Evolutionary conservation across 1,140 invertebrate species (phyloP).

Genomic region (Pseudachorutes palmiensis): DNA sequence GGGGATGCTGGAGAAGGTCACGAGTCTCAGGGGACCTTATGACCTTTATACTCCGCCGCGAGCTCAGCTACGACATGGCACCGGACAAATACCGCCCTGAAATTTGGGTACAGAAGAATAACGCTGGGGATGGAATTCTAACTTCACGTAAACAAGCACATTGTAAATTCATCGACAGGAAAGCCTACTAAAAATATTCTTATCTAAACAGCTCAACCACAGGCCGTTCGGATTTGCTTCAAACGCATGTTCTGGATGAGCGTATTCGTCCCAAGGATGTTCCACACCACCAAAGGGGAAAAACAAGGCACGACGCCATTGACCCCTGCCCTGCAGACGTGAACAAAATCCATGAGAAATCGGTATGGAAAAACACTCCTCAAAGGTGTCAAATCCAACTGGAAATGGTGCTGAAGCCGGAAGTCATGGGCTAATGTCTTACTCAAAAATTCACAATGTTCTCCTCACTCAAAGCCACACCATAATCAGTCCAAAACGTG

Average conservation of each 20-base stretch:
- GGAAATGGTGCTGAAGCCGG: no score
- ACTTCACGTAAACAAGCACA: not conserved
- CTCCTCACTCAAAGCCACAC: not conserved
- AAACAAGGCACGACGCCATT: not conserved
- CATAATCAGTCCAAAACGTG: not conserved
- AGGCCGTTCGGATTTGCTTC: not conserved
- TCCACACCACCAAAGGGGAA: not conserved
- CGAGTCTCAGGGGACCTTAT: slow-evolving; percentile 12
- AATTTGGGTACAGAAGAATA: not conserved
- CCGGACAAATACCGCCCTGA: not conserved
- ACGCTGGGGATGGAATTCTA: not conserved
- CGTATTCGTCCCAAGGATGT: not conserved
- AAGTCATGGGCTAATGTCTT: no score
- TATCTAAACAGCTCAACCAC: not conserved
- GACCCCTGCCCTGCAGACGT: not conserved
- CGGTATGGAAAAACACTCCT: no score
- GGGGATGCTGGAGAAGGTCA: not conserved
- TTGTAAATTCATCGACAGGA: no score
- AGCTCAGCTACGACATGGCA: not conserved
- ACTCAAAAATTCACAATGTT: no score
- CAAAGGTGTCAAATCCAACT: no score
- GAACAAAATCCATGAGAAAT: no score
- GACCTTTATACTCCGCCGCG: slow-evolving; percentile 7
- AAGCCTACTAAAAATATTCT: no score
- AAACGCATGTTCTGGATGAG: not conserved